Conservation (phyloP, 2,113 vertebrate species). For the Ardeotis arabs region DNA sequence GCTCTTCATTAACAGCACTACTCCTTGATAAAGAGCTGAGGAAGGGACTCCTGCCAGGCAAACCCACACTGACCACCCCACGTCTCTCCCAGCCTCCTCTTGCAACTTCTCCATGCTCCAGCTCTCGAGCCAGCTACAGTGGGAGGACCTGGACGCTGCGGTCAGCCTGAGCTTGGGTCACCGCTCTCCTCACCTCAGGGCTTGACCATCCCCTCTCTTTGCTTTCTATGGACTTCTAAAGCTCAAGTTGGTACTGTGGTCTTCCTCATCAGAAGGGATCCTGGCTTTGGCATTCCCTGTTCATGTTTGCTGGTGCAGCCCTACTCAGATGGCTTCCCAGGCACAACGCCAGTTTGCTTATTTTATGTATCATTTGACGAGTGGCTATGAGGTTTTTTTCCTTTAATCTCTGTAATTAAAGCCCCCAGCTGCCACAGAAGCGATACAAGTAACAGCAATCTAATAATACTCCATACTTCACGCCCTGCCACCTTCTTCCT, state of each 20-base stretch:
- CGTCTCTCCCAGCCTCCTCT: background rate
- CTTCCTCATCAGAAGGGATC: background rate
- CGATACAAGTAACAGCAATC: background rate
- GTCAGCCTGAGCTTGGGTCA: background rate
- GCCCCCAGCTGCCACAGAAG: background rate
- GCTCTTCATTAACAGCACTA: background rate
- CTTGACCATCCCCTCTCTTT: rapidly evolving
- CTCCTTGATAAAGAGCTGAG: background rate
- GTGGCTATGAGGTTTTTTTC: background rate
- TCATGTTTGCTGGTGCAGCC: background rate
- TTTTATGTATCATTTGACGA: background rate
- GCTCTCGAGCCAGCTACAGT: background rate
- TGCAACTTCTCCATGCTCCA: background rate
- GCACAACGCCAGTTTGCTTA: background rate
- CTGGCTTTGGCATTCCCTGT: background rate
- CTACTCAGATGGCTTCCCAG: background rate
- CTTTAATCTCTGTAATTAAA: background rate
- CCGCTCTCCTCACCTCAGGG: background rate
- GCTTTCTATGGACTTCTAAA: background rate
- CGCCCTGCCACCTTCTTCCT: background rate
- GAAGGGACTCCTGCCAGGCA: background rate
- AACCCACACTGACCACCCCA: rapidly evolving
- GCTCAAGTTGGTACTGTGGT: rapidly evolving
- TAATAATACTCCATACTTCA: background rate
- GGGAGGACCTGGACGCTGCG: rapidly evolving